Percentiles rank a stretch among this genome's conserved stretches.
Evolutionary conservation across 2,888 invertebrate genomes (phyloP).

Genomic region (Drosophila paramelanica): DNA sequence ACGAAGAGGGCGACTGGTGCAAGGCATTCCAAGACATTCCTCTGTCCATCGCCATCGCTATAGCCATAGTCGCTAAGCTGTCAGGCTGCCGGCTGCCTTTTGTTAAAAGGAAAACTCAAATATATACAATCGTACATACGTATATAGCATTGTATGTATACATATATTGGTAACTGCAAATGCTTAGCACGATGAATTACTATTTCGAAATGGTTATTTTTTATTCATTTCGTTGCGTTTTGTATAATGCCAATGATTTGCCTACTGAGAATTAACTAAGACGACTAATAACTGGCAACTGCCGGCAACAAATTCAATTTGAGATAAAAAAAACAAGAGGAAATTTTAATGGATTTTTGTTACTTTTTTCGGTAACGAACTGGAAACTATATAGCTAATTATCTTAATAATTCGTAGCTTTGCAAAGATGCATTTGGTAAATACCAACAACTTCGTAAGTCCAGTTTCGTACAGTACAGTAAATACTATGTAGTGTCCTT

Average conservation of each 20-base stretch:
- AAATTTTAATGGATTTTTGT: not conserved
- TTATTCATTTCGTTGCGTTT: constrained; percentile 45
- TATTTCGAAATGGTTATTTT: constrained; percentile 52
- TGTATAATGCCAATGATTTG: constrained; percentile 59
- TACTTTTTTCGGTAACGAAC: too few relatives aligned
- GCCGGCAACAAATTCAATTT: constrained; percentile 25
- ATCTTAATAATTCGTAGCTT: not conserved
- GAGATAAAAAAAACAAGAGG: not conserved
- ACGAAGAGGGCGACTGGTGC: constrained; percentile 17
- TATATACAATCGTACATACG: constrained; percentile 10
- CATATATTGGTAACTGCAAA: constrained; percentile 33
- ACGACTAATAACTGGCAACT: constrained; percentile 52
- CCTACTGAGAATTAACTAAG: constrained; percentile 26
- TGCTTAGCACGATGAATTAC: constrained; percentile 29
- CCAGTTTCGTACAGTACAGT: not conserved
- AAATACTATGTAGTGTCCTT: constrained; percentile 1
- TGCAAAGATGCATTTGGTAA: not conserved
- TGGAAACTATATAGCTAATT: too few relatives aligned
- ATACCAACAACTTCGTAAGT: not conserved
- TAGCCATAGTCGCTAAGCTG: constrained; percentile 49
- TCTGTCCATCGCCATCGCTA: constrained; percentile 50
- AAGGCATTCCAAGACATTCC: constrained; percentile 59
- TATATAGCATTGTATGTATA: not conserved
- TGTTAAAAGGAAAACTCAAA: constrained; percentile 26
- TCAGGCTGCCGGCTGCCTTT: constrained; percentile 49